Evolutionary conservation across 1,140 invertebrate genomes (phyloP), one percentile per base, ranked within the genome.

Genomic region (Parasteatoda tepidariorum): DNA sequence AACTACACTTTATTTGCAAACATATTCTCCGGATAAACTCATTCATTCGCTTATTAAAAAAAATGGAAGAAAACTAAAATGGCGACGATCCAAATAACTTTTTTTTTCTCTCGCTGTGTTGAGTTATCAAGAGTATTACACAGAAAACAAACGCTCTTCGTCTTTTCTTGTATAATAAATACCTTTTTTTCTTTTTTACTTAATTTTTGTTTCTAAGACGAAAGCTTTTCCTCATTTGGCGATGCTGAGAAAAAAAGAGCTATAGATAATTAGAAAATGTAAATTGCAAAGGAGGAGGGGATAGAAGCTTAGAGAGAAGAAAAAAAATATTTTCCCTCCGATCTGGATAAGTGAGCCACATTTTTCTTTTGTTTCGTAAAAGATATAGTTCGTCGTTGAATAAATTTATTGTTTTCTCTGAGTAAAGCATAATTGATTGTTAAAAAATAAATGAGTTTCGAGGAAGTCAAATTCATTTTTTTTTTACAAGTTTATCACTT

Each of bases 231-330:
- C 57, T 75, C 73, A 62, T 62, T 75, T 75, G 34, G 28, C 26
- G 54, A 73, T 57, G 34, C 26, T 33, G 38, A 28, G 28, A 82
- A 57, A 28, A 82, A 54, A 61, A 82, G 55, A 71, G 71, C 70
- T 81, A 81, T 81, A 68, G 78, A 62, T 82, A 82, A 82, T 81
- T 82, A 82, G 78, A 82, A 82, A 82, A 82, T 82, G 67, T 71
- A 82, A 82, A 82, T 48, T 71, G 54, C 33, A 82, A 82, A 61
- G 78, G 62, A 71, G 71, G 3, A 26, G 15, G 28, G 11, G 64
- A 64, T 28, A 76, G 18, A 61, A 38, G 57, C 57, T 26, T 59
- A 7, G 62, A 33, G 59, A 54, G n/a, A n/a, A n/a, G n/a, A n/a
- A n/a, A n/a, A 66, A 26, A 74, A 74, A 74, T 41, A 54, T 66